Evolutionary conservation across 2,113 vertebrate genomes (phyloP).

Genomic region (Ariopsis seemanni): DNA sequence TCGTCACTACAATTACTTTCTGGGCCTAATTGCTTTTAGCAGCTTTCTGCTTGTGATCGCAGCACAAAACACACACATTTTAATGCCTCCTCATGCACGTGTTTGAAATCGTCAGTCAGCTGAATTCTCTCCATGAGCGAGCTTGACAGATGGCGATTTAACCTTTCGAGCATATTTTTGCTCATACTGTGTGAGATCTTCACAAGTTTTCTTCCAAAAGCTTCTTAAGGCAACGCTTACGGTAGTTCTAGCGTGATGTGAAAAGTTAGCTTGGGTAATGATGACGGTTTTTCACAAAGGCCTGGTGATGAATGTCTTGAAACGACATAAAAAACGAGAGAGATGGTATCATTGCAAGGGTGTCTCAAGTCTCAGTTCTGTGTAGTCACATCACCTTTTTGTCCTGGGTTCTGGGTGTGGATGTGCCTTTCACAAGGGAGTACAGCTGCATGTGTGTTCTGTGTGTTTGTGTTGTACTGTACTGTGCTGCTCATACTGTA

Average conservation of each 20-base stretch:
- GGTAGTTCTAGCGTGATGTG: not conserved
- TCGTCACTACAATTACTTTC: slow-evolving; percentile 46
- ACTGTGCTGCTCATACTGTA: not conserved
- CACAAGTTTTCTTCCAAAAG: slow-evolving; percentile 10
- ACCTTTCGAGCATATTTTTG: slow-evolving; percentile 37
- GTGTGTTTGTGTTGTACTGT: not conserved
- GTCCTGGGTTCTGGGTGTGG: not conserved
- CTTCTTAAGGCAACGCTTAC: not conserved
- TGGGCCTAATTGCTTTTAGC: slow-evolving; percentile 51
- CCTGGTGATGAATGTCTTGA: not conserved
- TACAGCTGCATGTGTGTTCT: slow-evolving; percentile 8
- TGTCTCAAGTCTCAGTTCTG: not conserved
- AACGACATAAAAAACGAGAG: not conserved
- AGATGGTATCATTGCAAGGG: not conserved
- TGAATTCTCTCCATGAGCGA: slow-evolving; percentile 24
- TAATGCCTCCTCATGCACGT: slow-evolving; percentile 33
- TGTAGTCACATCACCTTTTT: not conserved
- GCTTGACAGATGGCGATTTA: slow-evolving; percentile 32
- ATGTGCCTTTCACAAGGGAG: not conserved
- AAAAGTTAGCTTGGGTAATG: not conserved
- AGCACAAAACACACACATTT: slow-evolving; percentile 29
- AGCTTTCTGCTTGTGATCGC: slow-evolving; percentile 38
- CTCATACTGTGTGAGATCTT: slow-evolving; percentile 29
- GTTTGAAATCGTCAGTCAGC: slow-evolving; percentile 2
- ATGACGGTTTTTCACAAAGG: not conserved